These are phyloP conservation scores for Theropithecus gelada DNA, from an alignment of 2,113 vertebrate genomes.

Conservation along the genomic window DNA sequence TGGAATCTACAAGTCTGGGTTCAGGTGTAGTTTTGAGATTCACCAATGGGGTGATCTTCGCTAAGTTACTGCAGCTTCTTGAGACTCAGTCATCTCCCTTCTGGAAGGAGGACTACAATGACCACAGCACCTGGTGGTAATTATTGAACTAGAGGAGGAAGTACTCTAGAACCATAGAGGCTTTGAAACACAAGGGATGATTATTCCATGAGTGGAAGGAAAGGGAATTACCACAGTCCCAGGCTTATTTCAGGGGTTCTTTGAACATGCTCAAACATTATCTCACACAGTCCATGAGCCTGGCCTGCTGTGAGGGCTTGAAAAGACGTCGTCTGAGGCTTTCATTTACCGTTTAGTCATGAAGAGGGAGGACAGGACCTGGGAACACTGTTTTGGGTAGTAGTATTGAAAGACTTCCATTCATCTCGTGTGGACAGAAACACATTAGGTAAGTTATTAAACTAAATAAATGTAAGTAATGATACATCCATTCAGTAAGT, in stretches of 20 bases:
- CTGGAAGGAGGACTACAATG: background rate
- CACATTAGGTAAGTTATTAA: background rate
- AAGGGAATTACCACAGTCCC: background rate
- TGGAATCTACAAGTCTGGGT: background rate
- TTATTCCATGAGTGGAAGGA: no score
- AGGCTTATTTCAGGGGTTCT: background rate
- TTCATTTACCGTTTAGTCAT: background rate
- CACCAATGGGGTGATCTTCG: background rate
- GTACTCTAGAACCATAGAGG: background rate
- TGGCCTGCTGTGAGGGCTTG: background rate
- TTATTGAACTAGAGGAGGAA: background rate
- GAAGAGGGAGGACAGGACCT: background rate
- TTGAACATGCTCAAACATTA: accelerated
- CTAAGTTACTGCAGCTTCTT: background rate
- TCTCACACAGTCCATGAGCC: background rate
- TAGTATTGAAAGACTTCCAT: background rate
- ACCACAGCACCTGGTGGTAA: background rate
- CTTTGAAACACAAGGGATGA: background rate
- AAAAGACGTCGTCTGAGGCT: background rate
- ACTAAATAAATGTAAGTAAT: background rate
- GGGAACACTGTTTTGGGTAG: background rate
- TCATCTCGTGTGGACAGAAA: background rate
- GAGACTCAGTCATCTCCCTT: background rate
- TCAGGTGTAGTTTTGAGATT: background rate
- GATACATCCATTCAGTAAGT: background rate